These are phyloP conservation scores for Cyclophora albipunctata DNA, from an alignment of 2,888 invertebrate genomes.

Conservation along the genomic window DNA sequence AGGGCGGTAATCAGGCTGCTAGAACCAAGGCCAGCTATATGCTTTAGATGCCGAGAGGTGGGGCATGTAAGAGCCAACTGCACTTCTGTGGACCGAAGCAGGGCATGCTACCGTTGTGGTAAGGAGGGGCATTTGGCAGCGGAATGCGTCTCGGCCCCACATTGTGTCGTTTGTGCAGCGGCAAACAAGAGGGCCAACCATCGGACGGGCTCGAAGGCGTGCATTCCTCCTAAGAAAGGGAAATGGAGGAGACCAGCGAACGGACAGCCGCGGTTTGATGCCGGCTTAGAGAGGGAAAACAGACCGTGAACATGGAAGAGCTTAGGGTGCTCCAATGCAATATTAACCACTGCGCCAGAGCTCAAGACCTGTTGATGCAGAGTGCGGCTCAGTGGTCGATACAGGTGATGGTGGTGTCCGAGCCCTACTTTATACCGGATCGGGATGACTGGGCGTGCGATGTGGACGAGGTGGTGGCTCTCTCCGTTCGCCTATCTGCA, in stretches of 20 bases:
- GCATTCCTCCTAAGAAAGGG: neutral
- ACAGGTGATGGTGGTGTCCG: slow-evolving; percentile 11
- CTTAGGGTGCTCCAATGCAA: slow-evolving; percentile 9
- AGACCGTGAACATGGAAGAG: neutral
- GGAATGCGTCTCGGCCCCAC: neutral
- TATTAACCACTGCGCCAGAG: slow-evolving; percentile 14
- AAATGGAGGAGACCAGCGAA: neutral
- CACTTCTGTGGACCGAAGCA: slow-evolving; percentile 1
- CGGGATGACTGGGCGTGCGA: slow-evolving; percentile 7
- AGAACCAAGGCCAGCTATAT: slow-evolving; percentile 4
- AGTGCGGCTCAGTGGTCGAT: slow-evolving; percentile 14
- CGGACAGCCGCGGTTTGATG: neutral
- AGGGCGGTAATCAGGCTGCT: slow-evolving; percentile 8
- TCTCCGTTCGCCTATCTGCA: neutral
- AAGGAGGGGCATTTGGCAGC: neutral
- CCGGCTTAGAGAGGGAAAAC: too few species aligned
- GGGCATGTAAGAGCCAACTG: slow-evolving; percentile 13
- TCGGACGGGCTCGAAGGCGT: neutral
- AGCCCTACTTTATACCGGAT: slow-evolving; percentile 13
- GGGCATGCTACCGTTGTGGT: slow-evolving; percentile 9
- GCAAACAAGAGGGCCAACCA: neutral
- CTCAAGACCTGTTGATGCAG: slow-evolving; percentile 13
- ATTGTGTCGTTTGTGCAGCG: neutral
- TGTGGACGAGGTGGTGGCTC: slow-evolving; percentile 3
- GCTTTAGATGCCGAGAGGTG: slow-evolving; percentile 12